Percentiles rank a stretch among this genome's conserved stretches.
Evolutionary conservation across 2,797 vertebrate species (phyloP).

Genomic region (Eleutherodactylus coqui): DNA sequence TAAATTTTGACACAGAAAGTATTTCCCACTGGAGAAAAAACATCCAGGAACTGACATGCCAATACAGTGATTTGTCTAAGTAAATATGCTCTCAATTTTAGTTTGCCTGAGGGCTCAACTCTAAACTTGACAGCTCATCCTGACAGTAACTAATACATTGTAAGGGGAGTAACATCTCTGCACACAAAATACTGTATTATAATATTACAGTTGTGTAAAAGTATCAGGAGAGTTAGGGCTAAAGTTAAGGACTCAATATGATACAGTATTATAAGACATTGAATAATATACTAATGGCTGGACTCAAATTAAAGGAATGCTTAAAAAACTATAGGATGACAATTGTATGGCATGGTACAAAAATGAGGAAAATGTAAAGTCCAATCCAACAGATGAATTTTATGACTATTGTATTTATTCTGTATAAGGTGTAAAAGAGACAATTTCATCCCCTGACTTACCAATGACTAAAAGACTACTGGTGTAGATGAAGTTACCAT

Average conservation of each 20-base stretch:
- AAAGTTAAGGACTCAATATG: neutral
- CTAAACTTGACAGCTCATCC: constrained; percentile 41
- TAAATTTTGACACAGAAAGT: neutral
- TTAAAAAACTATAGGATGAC: neutral
- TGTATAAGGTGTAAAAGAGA: neutral
- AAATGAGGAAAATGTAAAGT: too few species aligned
- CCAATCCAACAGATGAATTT: neutral
- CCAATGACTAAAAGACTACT: neutral
- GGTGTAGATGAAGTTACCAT: neutral
- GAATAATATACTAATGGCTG: neutral
- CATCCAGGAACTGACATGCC: neutral
- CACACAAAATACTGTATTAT: neutral
- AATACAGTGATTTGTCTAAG: constrained; percentile 12
- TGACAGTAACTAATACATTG: constrained; percentile 10
- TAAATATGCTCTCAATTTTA: constrained; percentile 31
- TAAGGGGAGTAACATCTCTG: neutral
- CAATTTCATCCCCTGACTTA: too few species aligned
- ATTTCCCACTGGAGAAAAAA: neutral
- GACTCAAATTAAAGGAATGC: neutral
- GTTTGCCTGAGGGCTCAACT: constrained; percentile 27
- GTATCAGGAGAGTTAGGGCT: neutral
- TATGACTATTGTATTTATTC: neutral
- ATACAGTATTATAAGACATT: neutral
- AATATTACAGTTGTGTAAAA: neutral
- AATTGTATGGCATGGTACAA: neutral